Evolutionary conservation across 2,113 vertebrate genomes (phyloP), one percentile per base, ranked within the genome.

Genomic region (Erythrocercus mccallii): DNA sequence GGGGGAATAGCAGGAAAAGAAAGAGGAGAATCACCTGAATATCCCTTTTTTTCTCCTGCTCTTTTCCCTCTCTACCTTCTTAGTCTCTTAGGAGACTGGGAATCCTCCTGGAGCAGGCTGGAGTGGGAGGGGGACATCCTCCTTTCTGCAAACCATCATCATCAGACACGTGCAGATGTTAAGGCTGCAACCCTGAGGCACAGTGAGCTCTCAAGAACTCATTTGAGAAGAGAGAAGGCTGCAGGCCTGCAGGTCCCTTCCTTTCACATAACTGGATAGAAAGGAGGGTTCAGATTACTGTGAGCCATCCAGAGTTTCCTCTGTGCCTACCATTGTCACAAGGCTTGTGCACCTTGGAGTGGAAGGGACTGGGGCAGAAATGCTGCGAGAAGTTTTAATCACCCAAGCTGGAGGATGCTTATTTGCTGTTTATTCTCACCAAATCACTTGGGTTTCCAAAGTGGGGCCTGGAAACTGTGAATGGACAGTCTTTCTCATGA

Each of bases 401-500:
- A 45, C 15, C 47, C 66, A 33, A 70, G 40, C 13, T 54, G 56
- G 28, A 37, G 28, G 70, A 74, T 38, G 20, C 48, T 44, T 25
- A 22, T 61, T 90, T 47, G 33, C 33, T 82, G 11, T 28, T 86
- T 45, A 35, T 60, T 74, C 83, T 58, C 74, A 86, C 27, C 76
- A 48, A 88, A 18, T 28, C 73, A 33, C 76, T 92, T 56, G 56
- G 60, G 65, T 77, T 90, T 90, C 37, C 54, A 88, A 71, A 91
- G 78, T 13, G 64, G 56, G 74, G 65, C 66, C 81, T 92, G 88
- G 80, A 96, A 87, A 91, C 74, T 51, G 38, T 35, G 79, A 80
- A 88, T 68, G 81, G 93, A 85, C 79, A 94, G 54, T 15, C 27
- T 68, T 92, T 92, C 92, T 95, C 87, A 84, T 96, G 90, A 92